Evolutionary conservation across 2,797 vertebrate genomes (phyloP).

Genomic region (Adelosebastes latens): DNA sequence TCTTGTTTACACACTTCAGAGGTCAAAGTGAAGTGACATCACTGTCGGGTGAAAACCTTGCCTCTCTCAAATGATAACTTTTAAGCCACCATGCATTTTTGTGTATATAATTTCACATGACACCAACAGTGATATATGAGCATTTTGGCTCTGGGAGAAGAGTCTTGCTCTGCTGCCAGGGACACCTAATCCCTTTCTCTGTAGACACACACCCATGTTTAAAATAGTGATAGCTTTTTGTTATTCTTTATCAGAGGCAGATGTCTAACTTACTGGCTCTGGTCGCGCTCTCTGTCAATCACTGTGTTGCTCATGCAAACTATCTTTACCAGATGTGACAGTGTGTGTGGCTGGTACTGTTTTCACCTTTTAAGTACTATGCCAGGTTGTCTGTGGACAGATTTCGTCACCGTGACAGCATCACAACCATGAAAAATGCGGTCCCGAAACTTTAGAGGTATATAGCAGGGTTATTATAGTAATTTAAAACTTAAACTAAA

Average conservation of each 20-base stretch:
- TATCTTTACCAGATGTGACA: background rate
- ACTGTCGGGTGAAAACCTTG: background rate
- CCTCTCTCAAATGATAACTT: background rate
- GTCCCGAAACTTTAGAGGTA: background rate
- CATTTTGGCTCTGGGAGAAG: background rate
- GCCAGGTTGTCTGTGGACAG: background rate
- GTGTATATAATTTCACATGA: background rate
- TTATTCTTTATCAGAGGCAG: slow-evolving; percentile 13
- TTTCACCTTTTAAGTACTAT: background rate
- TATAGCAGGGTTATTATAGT: too few species aligned
- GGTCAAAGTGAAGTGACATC: background rate
- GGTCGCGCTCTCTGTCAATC: background rate
- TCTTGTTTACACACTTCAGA: slow-evolving; percentile 10
- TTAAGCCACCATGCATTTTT: background rate
- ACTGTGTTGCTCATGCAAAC: background rate
- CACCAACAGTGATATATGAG: background rate
- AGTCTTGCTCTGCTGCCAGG: slow-evolving; percentile 2
- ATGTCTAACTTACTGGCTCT: background rate
- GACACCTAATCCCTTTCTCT: slow-evolving; percentile 27
- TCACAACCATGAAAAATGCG: background rate
- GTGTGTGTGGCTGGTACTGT: too few species aligned
- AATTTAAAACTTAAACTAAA: too few species aligned
- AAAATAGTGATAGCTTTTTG: slow-evolving; percentile 1
- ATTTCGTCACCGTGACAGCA: background rate
- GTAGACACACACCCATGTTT: background rate